These are phyloP conservation scores for Pandion haliaetus DNA, from an alignment of 2,113 vertebrate species.

Conservation along the genomic window DNA sequence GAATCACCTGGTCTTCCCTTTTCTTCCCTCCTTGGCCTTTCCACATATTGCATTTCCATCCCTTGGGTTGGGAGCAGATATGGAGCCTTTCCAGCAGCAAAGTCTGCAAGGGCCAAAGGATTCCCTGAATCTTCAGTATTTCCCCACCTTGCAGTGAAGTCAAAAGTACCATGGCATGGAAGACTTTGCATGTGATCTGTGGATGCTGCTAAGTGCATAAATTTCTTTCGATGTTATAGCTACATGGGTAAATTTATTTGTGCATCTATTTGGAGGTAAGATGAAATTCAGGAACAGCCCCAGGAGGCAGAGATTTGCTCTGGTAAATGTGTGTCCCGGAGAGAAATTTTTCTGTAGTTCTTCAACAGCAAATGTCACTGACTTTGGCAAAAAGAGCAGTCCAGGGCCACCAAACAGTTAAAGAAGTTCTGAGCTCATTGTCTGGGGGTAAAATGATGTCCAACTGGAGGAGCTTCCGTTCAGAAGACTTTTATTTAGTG, in stretches of 20 bases:
- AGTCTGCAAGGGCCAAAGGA: neutral
- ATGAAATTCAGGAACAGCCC: neutral
- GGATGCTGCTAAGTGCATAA: neutral
- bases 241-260: neutral
- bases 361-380: neutral
- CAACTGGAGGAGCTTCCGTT: neutral
- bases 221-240: neutral
- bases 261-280: neutral
- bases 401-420: neutral
- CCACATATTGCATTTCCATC: neutral
- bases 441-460: neutral
- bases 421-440: neutral
- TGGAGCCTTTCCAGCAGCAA: neutral
- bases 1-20: neutral
- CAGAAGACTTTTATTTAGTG: neutral
- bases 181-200: neutral
- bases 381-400: neutral
- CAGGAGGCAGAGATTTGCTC: neutral
- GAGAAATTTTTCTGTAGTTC: neutral
- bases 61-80: neutral
- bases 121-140: neutral
- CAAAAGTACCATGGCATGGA: neutral
- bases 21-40: neutral
- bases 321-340: neutral
- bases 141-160: neutral